Percentiles rank a stretch among this genome's conserved stretches.
These are phyloP conservation scores for Antheraea assamensis DNA, from an alignment of 2,888 invertebrate genomes.

Conservation along the genomic window DNA sequence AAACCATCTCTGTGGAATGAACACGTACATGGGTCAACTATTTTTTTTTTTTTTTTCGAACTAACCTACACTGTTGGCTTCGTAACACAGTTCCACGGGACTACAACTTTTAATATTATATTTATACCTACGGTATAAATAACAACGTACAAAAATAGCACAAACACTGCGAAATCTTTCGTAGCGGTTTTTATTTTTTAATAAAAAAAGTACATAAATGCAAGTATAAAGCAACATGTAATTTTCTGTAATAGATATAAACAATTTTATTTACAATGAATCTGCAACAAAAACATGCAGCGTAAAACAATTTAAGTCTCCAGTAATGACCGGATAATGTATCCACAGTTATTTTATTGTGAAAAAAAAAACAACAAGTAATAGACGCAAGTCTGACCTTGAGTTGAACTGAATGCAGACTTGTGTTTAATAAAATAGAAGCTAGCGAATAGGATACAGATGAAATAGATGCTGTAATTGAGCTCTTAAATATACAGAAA, in stretches of 20 bases:
- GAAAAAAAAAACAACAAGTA: neutral
- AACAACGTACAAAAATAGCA: no score
- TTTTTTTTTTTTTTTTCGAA: no score
- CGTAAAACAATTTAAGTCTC: neutral
- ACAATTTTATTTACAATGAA: neutral
- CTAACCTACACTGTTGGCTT: no score
- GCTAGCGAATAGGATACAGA: neutral
- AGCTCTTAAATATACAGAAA: neutral
- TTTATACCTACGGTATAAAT: no score
- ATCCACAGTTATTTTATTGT: neutral
- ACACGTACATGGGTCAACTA: no score
- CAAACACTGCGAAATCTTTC: no score
- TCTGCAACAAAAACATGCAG: neutral
- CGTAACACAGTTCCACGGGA: no score
- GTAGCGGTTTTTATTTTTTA: no score
- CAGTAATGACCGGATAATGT: conserved; percentile 2
- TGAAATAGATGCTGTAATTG: neutral
- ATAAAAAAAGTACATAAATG: neutral
- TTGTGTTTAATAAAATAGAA: neutral
- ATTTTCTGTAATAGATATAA: neutral
- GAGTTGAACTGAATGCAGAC: neutral
- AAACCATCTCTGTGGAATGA: no score
- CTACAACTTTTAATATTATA: no score
- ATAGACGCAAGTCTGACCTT: neutral
- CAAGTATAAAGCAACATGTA: neutral